These are phyloP conservation scores for Carapus acus DNA, from an alignment of 2,797 vertebrate species.

Conservation along the genomic window DNA sequence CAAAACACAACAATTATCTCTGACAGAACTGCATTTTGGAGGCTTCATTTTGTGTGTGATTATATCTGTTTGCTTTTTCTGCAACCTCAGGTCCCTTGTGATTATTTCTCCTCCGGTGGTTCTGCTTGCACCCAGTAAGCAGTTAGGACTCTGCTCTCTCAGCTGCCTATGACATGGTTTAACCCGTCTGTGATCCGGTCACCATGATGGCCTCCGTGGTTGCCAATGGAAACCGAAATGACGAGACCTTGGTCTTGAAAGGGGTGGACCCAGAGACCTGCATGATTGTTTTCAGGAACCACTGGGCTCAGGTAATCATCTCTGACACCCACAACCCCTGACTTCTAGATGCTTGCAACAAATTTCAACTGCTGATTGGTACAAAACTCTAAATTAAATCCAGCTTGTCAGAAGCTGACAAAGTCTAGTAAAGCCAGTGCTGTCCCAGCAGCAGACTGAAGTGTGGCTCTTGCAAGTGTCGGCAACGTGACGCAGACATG, in stretches of 20 bases:
- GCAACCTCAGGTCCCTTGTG: conserved; percentile 46
- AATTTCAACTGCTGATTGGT: background rate
- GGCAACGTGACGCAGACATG: conserved; percentile 29
- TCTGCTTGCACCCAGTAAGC: conserved; percentile 42
- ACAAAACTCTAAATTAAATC: too few species aligned
- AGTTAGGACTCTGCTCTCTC: conserved; percentile 40
- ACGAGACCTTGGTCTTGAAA: conserved; percentile 78
- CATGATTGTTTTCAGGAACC: conserved; percentile 99
- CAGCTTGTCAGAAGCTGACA: too few species aligned
- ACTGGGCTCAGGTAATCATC: conserved; percentile 91
- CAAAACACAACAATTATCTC: conserved; percentile 5
- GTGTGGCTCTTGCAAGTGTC: conserved; percentile 43
- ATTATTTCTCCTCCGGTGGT: conserved; percentile 29
- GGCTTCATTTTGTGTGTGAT: conserved; percentile 9
- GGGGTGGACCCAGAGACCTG: conserved; percentile 97
- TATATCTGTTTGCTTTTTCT: conserved; percentile 21
- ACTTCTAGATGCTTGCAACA: too few species aligned
- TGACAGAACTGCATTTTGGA: conserved; percentile 14
- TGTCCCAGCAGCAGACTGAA: conserved; percentile 20
- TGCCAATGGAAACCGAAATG: conserved; percentile 74
- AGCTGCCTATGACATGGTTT: conserved; percentile 76
- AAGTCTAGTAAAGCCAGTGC: conserved; percentile 4
- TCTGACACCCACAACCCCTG: background rate
- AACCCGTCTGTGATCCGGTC: conserved; percentile 56
- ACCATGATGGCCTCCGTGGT: conserved; percentile 83